Percentiles rank a stretch among this genome's conserved stretches.
Conservation (phyloP, 2,113 vertebrate genomes). For the Semnornis frantzii region DNA sequence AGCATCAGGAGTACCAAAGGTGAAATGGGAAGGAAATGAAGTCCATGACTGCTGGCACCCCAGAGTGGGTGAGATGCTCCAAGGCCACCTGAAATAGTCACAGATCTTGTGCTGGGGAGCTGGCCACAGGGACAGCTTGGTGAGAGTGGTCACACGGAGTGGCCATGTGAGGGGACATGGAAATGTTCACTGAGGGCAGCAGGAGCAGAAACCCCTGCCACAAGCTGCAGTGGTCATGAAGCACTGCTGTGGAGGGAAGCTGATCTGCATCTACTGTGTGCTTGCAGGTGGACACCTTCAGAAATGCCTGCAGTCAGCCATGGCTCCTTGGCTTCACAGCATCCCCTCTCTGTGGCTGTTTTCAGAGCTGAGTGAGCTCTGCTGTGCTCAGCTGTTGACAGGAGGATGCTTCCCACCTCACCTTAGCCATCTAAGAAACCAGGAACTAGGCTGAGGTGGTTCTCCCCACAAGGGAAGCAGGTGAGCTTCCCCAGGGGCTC, state of each 20-base stretch:
- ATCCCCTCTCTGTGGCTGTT: not conserved
- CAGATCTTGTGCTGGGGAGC: not conserved
- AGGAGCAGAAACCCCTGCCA: not conserved
- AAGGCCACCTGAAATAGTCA: not conserved
- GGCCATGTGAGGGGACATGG: not conserved
- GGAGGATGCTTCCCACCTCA: not conserved
- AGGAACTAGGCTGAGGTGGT: not conserved
- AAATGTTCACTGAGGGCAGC: not conserved
- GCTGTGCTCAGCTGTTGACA: not conserved
- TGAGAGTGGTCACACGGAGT: not conserved
- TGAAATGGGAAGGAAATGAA: not conserved
- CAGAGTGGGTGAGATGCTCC: not conserved
- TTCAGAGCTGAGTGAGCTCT: not conserved
- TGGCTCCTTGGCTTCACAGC: not conserved
- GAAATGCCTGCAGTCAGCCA: conserved; percentile 17
- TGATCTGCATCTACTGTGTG: not conserved
- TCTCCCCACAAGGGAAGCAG: not conserved
- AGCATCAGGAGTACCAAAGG: not conserved
- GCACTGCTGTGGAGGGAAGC: not conserved
- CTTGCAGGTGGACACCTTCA: not conserved
- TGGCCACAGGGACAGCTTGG: not conserved
- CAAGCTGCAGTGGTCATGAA: not conserved
- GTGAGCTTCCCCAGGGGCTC: not conserved
- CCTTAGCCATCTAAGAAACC: not conserved
- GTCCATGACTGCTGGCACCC: not conserved